These are phyloP conservation scores for Macroramphosus scolopax DNA, from an alignment of 2,797 vertebrate genomes.

Conservation along the genomic window DNA sequence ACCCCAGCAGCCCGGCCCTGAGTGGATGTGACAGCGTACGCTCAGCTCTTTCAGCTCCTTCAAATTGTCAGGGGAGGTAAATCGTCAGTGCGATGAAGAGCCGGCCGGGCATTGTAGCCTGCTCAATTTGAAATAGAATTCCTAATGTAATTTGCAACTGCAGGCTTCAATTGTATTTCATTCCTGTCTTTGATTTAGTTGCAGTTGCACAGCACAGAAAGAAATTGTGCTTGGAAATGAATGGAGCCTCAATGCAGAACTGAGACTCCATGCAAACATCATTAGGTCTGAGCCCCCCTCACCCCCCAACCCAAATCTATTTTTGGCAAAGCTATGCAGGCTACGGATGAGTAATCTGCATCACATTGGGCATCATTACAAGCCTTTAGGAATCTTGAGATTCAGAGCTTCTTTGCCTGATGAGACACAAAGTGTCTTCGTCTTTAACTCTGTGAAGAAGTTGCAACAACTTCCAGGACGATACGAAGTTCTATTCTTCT, in stretches of 20 bases:
- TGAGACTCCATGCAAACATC: conserved; percentile 55
- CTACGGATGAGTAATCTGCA: conserved; percentile 65
- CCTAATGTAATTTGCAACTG: conserved; percentile 52
- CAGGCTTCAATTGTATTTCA: conserved; percentile 29
- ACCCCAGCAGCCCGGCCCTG: conserved; percentile 30
- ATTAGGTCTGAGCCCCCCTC: conserved; percentile 36
- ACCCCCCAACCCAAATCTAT: no score
- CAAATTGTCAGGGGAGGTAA: conserved; percentile 42
- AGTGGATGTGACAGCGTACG: conserved; percentile 46
- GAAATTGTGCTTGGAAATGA: conserved; percentile 53
- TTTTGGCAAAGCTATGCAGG: conserved; percentile 30
- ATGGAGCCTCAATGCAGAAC: conserved; percentile 41
- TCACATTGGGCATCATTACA: conserved; percentile 58
- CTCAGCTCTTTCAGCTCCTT: conserved; percentile 32
- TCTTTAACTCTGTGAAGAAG: no score
- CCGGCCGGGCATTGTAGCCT: conserved; percentile 14
- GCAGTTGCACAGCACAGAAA: conserved; percentile 11
- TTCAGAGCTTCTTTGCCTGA: conserved; percentile 15
- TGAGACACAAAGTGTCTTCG: conserved; percentile 19
- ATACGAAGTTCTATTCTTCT: no score
- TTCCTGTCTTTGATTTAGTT: conserved; percentile 49
- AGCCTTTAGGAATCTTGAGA: conserved; percentile 45
- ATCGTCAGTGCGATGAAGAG: conserved; percentile 41
- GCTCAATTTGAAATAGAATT: conserved; percentile 49
- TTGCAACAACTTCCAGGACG: no score